Conservation (phyloP, 2,797 vertebrate species). For the Chaetodon trifasciatus region DNA sequence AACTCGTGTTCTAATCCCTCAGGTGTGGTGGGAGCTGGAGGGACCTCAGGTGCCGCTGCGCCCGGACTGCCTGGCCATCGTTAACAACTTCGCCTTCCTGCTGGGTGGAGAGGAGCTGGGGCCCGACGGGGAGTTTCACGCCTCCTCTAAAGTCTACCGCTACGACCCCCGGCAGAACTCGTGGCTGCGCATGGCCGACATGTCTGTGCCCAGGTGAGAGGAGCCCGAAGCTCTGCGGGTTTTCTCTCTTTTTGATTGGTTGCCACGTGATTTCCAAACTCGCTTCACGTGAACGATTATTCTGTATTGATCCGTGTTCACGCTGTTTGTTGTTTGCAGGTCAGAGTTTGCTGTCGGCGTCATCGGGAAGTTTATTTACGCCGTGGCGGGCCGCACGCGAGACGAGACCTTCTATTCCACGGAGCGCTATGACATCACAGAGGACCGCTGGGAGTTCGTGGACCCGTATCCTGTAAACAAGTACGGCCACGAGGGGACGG, state of each 20-base stretch:
- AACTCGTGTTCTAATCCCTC: constrained; percentile 55
- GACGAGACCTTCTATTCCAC: constrained; percentile 99
- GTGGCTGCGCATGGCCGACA: constrained; percentile 98
- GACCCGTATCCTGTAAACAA: constrained; percentile 99
- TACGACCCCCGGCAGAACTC: constrained; percentile 98
- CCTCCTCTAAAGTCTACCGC: constrained; percentile 98
- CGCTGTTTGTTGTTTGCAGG: constrained; percentile 78
- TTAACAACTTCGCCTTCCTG: constrained; percentile 98
- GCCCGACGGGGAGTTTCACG: constrained; percentile 97
- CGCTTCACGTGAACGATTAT: background rate
- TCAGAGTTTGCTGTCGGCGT: constrained; percentile 99
- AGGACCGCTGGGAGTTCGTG: constrained; percentile 98
- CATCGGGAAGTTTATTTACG: constrained; percentile 97
- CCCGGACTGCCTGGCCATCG: constrained; percentile 97
- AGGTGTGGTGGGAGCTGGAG: constrained; percentile 99
- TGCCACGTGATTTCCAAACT: background rate
- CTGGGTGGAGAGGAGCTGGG: constrained; percentile 98
- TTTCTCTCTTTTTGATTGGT: background rate
- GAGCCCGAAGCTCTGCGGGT: background rate
- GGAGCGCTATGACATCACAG: constrained; percentile 96
- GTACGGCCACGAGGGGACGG: constrained; percentile 97
- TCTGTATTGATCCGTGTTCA: background rate
- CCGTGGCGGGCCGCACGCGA: constrained; percentile 96
- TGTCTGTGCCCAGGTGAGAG: constrained; percentile 93
- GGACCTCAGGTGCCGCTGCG: constrained; percentile 97